A percentile compares a stretch with the other conserved stretches of the same genome.
Conservation (phyloP, 2,113 vertebrate genomes). For the Saguinus imperator region DNA sequence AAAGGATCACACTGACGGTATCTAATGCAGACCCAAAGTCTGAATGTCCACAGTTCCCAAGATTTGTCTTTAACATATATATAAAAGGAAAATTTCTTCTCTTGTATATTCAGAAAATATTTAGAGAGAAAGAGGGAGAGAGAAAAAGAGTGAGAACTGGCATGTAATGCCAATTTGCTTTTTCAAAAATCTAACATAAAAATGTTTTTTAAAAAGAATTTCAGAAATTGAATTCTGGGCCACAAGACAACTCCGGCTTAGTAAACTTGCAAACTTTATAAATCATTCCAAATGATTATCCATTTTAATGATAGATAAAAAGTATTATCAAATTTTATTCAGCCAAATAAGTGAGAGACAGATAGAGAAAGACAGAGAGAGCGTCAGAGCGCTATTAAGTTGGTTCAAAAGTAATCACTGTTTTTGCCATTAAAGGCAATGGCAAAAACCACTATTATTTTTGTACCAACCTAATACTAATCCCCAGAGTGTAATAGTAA, state of each 20-base stretch:
- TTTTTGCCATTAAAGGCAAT: no score
- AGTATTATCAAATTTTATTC: background rate
- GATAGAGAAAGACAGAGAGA: background rate
- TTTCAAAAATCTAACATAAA: background rate
- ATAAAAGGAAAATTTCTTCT: conserved; percentile 46
- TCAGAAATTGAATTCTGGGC: background rate
- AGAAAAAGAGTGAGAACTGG: background rate
- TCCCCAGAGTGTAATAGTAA: background rate
- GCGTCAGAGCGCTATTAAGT: no score
- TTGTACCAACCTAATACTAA: background rate
- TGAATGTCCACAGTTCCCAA: conserved; percentile 5
- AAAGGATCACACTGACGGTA: background rate
- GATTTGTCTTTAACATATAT: conserved; percentile 52
- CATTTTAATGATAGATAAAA: background rate
- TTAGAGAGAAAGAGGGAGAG: background rate
- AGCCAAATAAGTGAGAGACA: background rate
- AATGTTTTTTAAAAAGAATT: background rate
- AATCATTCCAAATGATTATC: background rate
- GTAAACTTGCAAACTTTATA: background rate
- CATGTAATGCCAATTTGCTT: background rate
- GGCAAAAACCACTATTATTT: no score
- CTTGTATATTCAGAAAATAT: conserved; percentile 53
- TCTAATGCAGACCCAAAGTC: background rate
- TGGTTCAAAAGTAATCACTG: no score
- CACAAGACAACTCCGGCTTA: background rate